Evolutionary conservation across 2,888 invertebrate genomes (phyloP).

Genomic region (Philaethria dido): DNA sequence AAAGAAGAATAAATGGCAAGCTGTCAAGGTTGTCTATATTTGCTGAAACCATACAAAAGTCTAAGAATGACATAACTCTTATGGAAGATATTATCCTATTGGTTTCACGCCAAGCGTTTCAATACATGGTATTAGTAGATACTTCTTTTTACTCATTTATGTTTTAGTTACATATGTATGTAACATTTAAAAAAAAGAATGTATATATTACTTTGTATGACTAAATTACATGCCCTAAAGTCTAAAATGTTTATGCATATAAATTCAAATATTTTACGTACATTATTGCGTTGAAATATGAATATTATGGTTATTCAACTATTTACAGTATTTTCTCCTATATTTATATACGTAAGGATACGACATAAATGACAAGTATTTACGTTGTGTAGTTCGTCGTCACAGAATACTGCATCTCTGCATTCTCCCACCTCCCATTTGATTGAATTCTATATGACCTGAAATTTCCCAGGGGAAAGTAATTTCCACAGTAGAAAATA

Average conservation of each 20-base stretch:
- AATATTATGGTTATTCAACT: too few species aligned
- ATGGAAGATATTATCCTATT: constrained; percentile 26
- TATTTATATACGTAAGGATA: neutral
- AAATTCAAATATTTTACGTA: too few species aligned
- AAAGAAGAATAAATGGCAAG: constrained; percentile 31
- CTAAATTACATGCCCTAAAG: too few species aligned
- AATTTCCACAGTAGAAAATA: neutral
- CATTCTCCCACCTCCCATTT: constrained; percentile 16
- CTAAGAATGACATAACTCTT: constrained; percentile 29
- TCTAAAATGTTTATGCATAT: too few species aligned
- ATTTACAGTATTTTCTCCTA: too few species aligned
- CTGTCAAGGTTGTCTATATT: constrained; percentile 36
- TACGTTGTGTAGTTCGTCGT: neutral
- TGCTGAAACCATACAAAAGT: constrained; percentile 35
- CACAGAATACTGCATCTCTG: neutral
- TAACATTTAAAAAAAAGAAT: too few species aligned
- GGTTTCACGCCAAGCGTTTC: constrained; percentile 25
- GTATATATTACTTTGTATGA: too few species aligned
- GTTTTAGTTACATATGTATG: too few species aligned
- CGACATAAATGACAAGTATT: neutral
- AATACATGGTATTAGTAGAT: constrained; percentile 2
- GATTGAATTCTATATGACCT: constrained; percentile 32
- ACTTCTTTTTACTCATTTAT: neutral
- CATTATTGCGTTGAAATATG: too few species aligned
- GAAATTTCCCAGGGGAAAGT: constrained; percentile 31